Percentiles rank a stretch among this genome's conserved stretches.
Conservation (phyloP, 2,113 vertebrate genomes). For the Camelus dromedarius region DNA sequence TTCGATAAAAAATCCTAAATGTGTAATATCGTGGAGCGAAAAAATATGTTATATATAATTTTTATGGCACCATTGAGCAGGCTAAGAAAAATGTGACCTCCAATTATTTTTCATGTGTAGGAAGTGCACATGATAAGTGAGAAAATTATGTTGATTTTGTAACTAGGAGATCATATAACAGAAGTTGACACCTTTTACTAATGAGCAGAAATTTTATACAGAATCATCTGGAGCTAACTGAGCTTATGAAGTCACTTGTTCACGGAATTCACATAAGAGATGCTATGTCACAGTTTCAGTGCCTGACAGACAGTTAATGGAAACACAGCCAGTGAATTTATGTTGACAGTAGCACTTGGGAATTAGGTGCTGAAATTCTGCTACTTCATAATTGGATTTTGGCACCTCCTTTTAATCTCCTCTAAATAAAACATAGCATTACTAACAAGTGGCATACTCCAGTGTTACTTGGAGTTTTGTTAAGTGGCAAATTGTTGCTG, state of each 20-base stretch:
- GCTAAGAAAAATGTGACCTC: not conserved
- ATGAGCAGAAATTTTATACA: slow-evolving; percentile 56
- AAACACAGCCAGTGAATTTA: slow-evolving; percentile 33
- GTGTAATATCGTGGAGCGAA: not conserved
- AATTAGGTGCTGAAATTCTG: slow-evolving; percentile 70
- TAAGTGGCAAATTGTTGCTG: slow-evolving; percentile 10
- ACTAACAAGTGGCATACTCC: not conserved
- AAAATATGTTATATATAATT: not conserved
- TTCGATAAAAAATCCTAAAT: slow-evolving; percentile 28
- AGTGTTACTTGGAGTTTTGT: not conserved
- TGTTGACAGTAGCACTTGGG: slow-evolving; percentile 68
- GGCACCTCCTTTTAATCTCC: slow-evolving; percentile 42
- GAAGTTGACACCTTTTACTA: slow-evolving; percentile 56
- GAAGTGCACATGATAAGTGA: not conserved
- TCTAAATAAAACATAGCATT: slow-evolving; percentile 1
- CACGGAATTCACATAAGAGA: slow-evolving; percentile 71
- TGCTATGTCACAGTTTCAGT: slow-evolving; percentile 51
- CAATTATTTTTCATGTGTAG: slow-evolving; percentile 52
- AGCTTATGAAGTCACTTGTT: slow-evolving; percentile 1
- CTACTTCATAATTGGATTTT: slow-evolving; percentile 57
- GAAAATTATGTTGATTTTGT: slow-evolving; percentile 47
- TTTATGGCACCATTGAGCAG: not conserved
- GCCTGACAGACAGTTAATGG: slow-evolving; percentile 6
- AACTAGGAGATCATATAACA: not conserved
- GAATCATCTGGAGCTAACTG: slow-evolving; percentile 59